These are phyloP conservation scores for Cyanistes caeruleus DNA, from an alignment of 2,113 vertebrate genomes.

Conservation along the genomic window DNA sequence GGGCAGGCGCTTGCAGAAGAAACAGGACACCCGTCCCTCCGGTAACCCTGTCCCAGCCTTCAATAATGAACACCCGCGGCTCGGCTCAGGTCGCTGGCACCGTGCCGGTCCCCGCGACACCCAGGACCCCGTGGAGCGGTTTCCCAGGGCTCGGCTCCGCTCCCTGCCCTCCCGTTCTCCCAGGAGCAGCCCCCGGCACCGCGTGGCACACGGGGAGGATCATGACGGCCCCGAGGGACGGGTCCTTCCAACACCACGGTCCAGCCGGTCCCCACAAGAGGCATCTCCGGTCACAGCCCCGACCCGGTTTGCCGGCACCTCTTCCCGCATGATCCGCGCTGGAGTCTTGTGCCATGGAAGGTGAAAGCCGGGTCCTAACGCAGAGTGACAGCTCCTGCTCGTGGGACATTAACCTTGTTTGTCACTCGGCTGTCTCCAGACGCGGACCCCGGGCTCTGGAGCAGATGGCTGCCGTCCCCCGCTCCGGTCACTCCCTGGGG, in stretches of 20 bases:
- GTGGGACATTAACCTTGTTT: neutral
- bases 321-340: accelerated
- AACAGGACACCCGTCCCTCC: neutral
- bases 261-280: accelerated
- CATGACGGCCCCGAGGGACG: accelerated
- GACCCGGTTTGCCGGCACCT: neutral
- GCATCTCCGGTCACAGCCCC: accelerated
- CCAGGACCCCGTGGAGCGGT: neutral
- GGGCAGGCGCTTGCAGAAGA: neutral
- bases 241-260: neutral
- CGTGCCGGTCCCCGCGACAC: neutral
- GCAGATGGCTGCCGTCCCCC: slow-evolving; percentile 17
- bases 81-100: neutral
- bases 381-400: neutral
- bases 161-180: neutral
- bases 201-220: accelerated
- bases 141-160: accelerated
- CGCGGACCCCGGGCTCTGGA: neutral
- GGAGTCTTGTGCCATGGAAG: neutral
- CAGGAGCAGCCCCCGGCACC: accelerated
- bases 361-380: neutral
- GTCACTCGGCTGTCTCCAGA: slow-evolving; percentile 21
- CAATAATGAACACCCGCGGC: neutral
- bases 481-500: neutral
- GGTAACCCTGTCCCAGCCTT: slow-evolving; percentile 37